Base-by-base conservation (phyloP, 2,888 invertebrate species). In the Camptogramma bilineatum region DNA sequence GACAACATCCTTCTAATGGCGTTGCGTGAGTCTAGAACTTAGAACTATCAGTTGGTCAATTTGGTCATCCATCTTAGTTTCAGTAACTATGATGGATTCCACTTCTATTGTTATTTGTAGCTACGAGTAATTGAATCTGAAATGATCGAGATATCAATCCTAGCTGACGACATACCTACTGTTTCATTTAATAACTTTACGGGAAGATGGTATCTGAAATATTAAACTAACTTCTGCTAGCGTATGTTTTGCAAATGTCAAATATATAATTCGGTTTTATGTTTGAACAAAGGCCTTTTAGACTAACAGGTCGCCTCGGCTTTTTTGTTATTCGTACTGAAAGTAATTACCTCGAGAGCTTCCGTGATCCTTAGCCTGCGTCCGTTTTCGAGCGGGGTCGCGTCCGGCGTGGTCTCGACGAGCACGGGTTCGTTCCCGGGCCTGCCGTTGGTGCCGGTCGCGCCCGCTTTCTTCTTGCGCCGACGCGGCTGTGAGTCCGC, bases 401-500 rank as follows among this genome's bases (percentile, higher is more conserved):
- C 95, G 76, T 96, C 97, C 18, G 97, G 97, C 74, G 98, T 97
- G 57, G 97, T 94, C 86, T 98, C 98, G 58, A 97, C 88, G 64
- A 98, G 94, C 83, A 84, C 93, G 84, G 85, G 94, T 86, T 93
- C 95, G 91, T 94, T 90, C 89, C 94, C 91, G 85, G 95, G 93
- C 68, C 93, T 88, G 72, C 90, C 89, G 71, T 91, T 93, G 73
- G 91, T 90, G 72, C 93, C 94, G 74, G 93, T 92, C 53, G 80
- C 92, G 66, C 81, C 87, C 16, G 93, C 93, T 86, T 96, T 96
- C 94, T 98, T 98, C 94, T 98, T 97, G 77, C 98, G 95, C 74
- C 98, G 96, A 68, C 98, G 95, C 70, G 97, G 98, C 86, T 96
- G 97, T 79, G 97, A 96, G 87, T 98, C 98, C 54, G 97, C 97